phyloP scores from a whole-genome alignment of 2,797 vertebrate species.

The Sebastes flavidus region DNA sequence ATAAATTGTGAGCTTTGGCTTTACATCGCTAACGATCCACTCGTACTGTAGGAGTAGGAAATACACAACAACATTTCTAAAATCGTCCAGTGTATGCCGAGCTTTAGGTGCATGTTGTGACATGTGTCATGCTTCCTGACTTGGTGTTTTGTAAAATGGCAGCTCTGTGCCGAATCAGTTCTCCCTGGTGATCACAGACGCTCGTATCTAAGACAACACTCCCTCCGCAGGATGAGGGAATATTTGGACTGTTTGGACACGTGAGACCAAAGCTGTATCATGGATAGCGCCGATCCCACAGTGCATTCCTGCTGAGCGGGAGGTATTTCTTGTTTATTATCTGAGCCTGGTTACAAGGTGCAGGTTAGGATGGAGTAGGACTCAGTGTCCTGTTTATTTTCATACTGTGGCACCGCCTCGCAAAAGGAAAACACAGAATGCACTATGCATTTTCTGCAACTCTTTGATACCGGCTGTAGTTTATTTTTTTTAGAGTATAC shows the following conservation, averaged over 20 bases:
- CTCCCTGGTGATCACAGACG: slow-evolving; percentile 78
- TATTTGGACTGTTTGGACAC: slow-evolving; percentile 75
- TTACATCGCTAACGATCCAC: too few species aligned
- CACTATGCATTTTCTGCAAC: slow-evolving; percentile 54
- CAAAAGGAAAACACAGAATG: slow-evolving; percentile 70
- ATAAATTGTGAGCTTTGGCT: too few species aligned
- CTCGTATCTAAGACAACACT: slow-evolving; percentile 75
- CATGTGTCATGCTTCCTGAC: slow-evolving; percentile 32
- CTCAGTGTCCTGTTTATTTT: slow-evolving; percentile 76
- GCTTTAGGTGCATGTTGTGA: slow-evolving; percentile 38
- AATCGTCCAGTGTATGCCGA: too few species aligned
- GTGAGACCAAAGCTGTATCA: slow-evolving; percentile 74
- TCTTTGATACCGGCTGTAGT: slow-evolving; percentile 62
- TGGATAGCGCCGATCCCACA: slow-evolving; percentile 72
- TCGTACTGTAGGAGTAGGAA: too few species aligned
- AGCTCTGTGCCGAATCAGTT: slow-evolving; percentile 64
- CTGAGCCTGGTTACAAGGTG: slow-evolving; percentile 76
- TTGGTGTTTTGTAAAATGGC: slow-evolving; percentile 47
- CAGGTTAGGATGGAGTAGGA: slow-evolving; percentile 71
- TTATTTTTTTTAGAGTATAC: slow-evolving; percentile 43
- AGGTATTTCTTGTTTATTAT: slow-evolving; percentile 82
- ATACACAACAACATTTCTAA: too few species aligned
- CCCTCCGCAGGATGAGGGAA: slow-evolving; percentile 67
- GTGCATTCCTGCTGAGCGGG: slow-evolving; percentile 78
- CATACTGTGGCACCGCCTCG: slow-evolving; percentile 69